phyloP scores from a whole-genome alignment of 1,140 invertebrate species.

The Eurosta solidaginis region DNA sequence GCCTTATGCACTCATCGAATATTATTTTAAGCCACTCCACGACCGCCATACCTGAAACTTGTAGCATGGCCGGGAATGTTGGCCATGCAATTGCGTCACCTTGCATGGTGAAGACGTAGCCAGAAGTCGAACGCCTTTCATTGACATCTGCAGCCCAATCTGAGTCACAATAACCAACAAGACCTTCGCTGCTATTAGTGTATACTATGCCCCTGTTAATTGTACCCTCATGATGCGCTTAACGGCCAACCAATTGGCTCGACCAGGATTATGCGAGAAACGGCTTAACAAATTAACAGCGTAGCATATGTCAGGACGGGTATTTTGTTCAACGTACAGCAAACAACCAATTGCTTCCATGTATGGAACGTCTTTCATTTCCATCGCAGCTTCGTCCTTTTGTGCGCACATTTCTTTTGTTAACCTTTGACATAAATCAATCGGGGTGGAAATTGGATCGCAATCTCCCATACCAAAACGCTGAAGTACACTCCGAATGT shows the following conservation, averaged over 20 bases:
- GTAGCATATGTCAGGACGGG: slow-evolving; percentile 55
- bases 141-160: too few relatives aligned
- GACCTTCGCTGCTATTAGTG: too few relatives aligned
- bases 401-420: slow-evolving; percentile 31
- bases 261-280: slow-evolving; percentile 40
- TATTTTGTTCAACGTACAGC: slow-evolving; percentile 46
- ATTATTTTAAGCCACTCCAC: too few relatives aligned
- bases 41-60: too few relatives aligned
- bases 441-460: slow-evolving; percentile 20
- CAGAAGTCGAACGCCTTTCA: too few relatives aligned
- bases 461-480: slow-evolving; percentile 27
- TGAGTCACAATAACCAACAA: too few relatives aligned
- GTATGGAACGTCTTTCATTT: slow-evolving; percentile 37
- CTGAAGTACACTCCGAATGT: neutral
- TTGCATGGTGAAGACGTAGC: too few relatives aligned
- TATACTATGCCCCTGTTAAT: too few relatives aligned
- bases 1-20: too few relatives aligned
- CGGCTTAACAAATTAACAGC: slow-evolving; percentile 37
- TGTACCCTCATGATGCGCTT: too few relatives aligned
- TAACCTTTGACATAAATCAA: neutral
- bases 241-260: neutral
- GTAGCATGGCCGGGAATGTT: too few relatives aligned
- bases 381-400: slow-evolving; percentile 29
- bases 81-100: too few relatives aligned
- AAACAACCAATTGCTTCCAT: slow-evolving; percentile 47